Conservation (phyloP, 2,888 invertebrate species). For the Lacanobia wlatinum region DNA sequence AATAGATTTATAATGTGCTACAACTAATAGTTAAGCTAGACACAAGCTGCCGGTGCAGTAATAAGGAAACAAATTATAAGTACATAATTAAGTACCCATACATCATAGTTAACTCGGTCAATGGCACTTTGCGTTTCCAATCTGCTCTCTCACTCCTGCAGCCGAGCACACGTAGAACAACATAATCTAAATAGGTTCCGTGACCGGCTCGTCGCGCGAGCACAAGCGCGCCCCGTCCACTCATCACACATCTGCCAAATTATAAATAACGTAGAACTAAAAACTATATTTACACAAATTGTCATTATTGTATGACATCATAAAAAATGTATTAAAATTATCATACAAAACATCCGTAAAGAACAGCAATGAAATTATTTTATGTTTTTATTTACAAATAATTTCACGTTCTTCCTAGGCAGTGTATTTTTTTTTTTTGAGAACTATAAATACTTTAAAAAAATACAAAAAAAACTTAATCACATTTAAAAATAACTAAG, state of each 20-base stretch:
- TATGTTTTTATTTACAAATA: slow-evolving; percentile 68
- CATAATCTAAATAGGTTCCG: slow-evolving; percentile 73
- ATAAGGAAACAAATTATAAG: slow-evolving; percentile 61
- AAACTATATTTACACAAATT: slow-evolving; percentile 86
- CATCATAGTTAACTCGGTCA: slow-evolving; percentile 31
- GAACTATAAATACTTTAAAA: slow-evolving; percentile 67
- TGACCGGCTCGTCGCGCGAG: slow-evolving; percentile 56
- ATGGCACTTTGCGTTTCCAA: slow-evolving; percentile 51
- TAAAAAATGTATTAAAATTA: slow-evolving; percentile 74
- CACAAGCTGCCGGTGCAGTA: slow-evolving; percentile 53
- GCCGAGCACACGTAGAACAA: slow-evolving; percentile 78
- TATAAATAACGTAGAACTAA: slow-evolving; percentile 80
- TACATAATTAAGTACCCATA: slow-evolving; percentile 47
- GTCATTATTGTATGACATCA: slow-evolving; percentile 77
- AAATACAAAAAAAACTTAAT: slow-evolving; percentile 66
- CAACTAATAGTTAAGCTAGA: slow-evolving; percentile 52
- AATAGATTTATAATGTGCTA: slow-evolving; percentile 51
- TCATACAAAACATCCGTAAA: slow-evolving; percentile 77
- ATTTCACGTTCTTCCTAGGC: slow-evolving; percentile 76
- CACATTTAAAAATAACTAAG: slow-evolving; percentile 64
- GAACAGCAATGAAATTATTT: slow-evolving; percentile 71
- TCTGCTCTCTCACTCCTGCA: slow-evolving; percentile 58
- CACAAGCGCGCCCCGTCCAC: slow-evolving; percentile 67
- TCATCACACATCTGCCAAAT: slow-evolving; percentile 74
- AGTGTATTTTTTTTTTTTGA: slow-evolving; percentile 75